Percentiles rank a stretch among this genome's conserved stretches.
Evolutionary conservation across 2,113 vertebrate genomes (phyloP).

Genomic region (Rousettus leschenaultii): DNA sequence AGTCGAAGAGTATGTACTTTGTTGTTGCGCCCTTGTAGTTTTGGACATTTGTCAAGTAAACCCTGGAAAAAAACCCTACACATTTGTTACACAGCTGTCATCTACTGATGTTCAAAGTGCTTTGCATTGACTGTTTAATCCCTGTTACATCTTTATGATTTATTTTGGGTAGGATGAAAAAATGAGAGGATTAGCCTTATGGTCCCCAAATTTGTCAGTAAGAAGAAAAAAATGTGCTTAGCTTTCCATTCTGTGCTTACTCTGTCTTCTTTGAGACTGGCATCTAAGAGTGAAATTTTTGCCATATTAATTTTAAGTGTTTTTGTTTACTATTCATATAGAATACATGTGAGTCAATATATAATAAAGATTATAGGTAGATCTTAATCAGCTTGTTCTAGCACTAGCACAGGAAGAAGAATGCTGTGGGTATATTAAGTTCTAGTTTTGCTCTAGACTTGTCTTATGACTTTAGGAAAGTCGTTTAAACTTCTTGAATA

Average conservation of each 20-base stretch:
- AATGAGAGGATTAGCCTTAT: neutral
- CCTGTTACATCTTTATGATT: neutral
- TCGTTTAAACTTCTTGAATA: neutral
- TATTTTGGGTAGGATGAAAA: neutral
- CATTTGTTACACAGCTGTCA: neutral
- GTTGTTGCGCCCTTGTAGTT: neutral
- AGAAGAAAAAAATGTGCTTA: neutral
- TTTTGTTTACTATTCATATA: neutral
- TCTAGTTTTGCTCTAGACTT: neutral
- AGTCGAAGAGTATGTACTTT: neutral
- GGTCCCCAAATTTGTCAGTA: neutral
- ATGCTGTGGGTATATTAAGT: neutral
- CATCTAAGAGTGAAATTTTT: neutral
- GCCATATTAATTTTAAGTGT: neutral
- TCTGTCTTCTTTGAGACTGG: neutral
- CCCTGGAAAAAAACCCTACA: neutral
- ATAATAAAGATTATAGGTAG: neutral
- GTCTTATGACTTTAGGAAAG: neutral
- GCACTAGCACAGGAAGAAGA: neutral
- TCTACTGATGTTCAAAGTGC: neutral
- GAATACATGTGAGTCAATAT: neutral
- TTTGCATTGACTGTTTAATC: slow-evolving; percentile 8
- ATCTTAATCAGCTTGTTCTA: neutral
- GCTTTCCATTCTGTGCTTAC: neutral
- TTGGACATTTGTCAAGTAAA: neutral